These are phyloP conservation scores for Cnemophilus loriae DNA, from an alignment of 2,113 vertebrate genomes.

Conservation along the genomic window DNA sequence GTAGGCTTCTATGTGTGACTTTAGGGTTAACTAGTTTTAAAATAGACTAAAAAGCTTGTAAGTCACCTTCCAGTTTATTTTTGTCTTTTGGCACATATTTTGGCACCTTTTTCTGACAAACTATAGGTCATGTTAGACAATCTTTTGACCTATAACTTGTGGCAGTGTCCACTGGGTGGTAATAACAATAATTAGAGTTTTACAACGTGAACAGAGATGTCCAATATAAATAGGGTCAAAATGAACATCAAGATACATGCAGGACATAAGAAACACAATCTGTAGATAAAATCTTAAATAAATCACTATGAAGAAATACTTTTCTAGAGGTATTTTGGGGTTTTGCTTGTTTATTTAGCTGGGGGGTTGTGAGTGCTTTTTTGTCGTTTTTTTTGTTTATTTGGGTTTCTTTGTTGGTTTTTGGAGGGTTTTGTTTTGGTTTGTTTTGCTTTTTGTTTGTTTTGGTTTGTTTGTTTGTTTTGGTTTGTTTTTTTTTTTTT, in stretches of 20 bases:
- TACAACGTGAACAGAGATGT: not conserved
- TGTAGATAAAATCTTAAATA: not conserved
- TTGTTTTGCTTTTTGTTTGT: not conserved
- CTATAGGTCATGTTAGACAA: conserved; percentile 10
- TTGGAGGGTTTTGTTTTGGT: not conserved
- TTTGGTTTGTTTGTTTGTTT: not conserved
- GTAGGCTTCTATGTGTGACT: not conserved
- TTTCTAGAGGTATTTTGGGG: not conserved
- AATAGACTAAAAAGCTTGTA: not conserved
- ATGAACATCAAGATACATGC: not conserved
- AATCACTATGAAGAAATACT: not conserved
- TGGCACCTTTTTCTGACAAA: too few species aligned
- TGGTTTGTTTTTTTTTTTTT: not conserved
- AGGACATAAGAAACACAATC: not conserved
- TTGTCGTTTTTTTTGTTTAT: not conserved
- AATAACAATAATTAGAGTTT: conserved; percentile 33
- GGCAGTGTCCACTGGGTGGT: not conserved
- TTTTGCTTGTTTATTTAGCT: not conserved
- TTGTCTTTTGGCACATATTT: not conserved
- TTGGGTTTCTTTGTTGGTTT: not conserved
- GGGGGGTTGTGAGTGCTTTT: accelerated
- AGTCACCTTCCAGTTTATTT: conserved; percentile 39
- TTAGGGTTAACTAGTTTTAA: not conserved
- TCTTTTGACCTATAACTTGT: conserved; percentile 1
- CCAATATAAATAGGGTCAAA: conserved; percentile 24